A percentile compares a stretch with the other conserved stretches of the same genome.
Conservation (phyloP, 2,113 vertebrate genomes). For the Forbesichthys papilliferus region DNA sequence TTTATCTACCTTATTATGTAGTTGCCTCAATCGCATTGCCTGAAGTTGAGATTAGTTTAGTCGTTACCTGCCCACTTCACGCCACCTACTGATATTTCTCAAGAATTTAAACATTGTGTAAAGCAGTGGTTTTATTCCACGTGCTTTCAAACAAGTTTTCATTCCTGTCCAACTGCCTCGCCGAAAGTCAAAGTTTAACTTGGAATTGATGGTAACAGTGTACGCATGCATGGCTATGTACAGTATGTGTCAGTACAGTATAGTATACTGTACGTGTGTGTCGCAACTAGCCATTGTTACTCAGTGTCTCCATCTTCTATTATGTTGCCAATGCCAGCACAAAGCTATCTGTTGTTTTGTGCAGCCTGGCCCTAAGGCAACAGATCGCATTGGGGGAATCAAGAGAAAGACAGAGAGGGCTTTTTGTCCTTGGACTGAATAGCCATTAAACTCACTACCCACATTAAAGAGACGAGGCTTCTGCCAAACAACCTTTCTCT, state of each 20-base stretch:
- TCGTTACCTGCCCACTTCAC: too few relatives aligned
- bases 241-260: background rate
- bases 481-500: conserved; percentile 57
- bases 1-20: too few relatives aligned
- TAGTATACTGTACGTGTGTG: background rate
- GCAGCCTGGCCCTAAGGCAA: conserved; percentile 41
- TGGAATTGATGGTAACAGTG: background rate
- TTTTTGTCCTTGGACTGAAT: conserved; percentile 66
- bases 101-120: too few relatives aligned
- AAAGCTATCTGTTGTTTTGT: conserved; percentile 60
- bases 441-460: conserved; percentile 54
- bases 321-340: conserved; percentile 45
- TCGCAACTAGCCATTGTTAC: conserved; percentile 2
- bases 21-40: too few relatives aligned
- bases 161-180: too few relatives aligned
- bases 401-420: conserved; percentile 54
- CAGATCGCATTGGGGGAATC: conserved; percentile 61
- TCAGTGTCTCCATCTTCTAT: conserved; percentile 36
- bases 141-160: too few relatives aligned
- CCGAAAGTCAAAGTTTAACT: background rate
- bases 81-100: too few relatives aligned
- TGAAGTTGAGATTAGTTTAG: too few relatives aligned
- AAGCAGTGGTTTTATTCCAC: too few relatives aligned
- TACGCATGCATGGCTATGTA: conserved; percentile 3
- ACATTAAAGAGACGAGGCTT: conserved; percentile 61